phyloP scores from a whole-genome alignment of 1,140 invertebrate genomes.

The Caerostris darwini region DNA sequence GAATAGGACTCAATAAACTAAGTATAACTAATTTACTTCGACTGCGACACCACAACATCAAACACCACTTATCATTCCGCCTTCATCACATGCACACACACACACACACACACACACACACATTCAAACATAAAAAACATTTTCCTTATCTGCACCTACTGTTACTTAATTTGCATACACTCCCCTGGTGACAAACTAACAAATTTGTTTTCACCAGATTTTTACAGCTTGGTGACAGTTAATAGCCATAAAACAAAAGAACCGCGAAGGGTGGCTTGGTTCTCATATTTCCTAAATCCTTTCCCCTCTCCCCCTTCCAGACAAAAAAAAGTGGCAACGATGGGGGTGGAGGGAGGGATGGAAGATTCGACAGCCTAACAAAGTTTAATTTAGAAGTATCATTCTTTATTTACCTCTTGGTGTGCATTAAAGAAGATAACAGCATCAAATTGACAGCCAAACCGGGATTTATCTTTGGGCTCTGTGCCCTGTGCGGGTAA shows the following conservation, averaged over 20 bases:
- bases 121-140: too few relatives aligned
- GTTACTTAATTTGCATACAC: not conserved
- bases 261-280: not conserved
- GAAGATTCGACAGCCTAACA: slow-evolving; percentile 32
- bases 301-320: too few relatives aligned
- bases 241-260: slow-evolving; percentile 39
- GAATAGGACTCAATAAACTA: not conserved
- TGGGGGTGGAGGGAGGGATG: too few relatives aligned
- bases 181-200: not conserved
- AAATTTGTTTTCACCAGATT: slow-evolving; percentile 41
- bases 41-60: too few relatives aligned
- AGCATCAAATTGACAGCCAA: not conserved
- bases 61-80: too few relatives aligned
- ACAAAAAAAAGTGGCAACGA: too few relatives aligned
- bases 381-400: slow-evolving; percentile 60
- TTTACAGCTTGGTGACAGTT: slow-evolving; percentile 13
- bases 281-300: not conserved
- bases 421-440: slow-evolving; percentile 32
- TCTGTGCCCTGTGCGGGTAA: not conserved
- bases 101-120: too few relatives aligned
- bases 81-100: too few relatives aligned
- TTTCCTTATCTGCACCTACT: too few relatives aligned
- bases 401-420: slow-evolving; percentile 56
- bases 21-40: not conserved
- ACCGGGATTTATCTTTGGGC: not conserved